Evolutionary conservation across 2,113 vertebrate genomes (phyloP).

Genomic region (Cheilinus undulatus): DNA sequence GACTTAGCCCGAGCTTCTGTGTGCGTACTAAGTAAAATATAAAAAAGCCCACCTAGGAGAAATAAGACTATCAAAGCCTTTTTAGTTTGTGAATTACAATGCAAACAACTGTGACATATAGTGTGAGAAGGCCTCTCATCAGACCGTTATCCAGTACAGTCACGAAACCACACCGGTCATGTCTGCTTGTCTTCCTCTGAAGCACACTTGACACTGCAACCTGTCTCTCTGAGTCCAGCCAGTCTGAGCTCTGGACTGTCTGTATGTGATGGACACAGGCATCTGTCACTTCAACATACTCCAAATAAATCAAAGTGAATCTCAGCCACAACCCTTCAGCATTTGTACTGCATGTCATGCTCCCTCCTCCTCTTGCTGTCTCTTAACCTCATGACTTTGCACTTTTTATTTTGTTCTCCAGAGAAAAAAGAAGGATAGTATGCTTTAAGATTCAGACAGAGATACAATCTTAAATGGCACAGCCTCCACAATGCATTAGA

Average conservation of each 20-base stretch:
- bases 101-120: slow-evolving; percentile 44
- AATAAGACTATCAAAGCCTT: slow-evolving; percentile 23
- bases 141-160: slow-evolving; percentile 20
- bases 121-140: slow-evolving; percentile 20
- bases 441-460: slow-evolving; percentile 27
- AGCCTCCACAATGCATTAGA: slow-evolving; percentile 34
- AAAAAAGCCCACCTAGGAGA: slow-evolving; percentile 38
- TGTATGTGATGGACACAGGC: slow-evolving; percentile 38
- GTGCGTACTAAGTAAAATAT: slow-evolving; percentile 26
- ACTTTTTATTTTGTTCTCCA: slow-evolving; percentile 18
- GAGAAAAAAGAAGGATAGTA: slow-evolving; percentile 1
- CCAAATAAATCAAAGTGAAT: slow-evolving; percentile 43
- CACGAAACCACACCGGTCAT: slow-evolving; percentile 29
- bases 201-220: slow-evolving; percentile 40
- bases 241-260: slow-evolving; percentile 10
- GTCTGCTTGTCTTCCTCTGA: slow-evolving; percentile 34
- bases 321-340: slow-evolving; percentile 26
- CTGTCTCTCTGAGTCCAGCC: slow-evolving; percentile 38
- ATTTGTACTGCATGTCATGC: slow-evolving; percentile 2
- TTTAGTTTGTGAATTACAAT: slow-evolving; percentile 25
- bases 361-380: neutral
- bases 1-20: slow-evolving; percentile 34
- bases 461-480: slow-evolving; percentile 48
- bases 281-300: slow-evolving; percentile 61
- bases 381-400: slow-evolving; percentile 30